Evolutionary conservation across 2,888 invertebrate species (phyloP).

Genomic region (Mylabris sibirica): DNA sequence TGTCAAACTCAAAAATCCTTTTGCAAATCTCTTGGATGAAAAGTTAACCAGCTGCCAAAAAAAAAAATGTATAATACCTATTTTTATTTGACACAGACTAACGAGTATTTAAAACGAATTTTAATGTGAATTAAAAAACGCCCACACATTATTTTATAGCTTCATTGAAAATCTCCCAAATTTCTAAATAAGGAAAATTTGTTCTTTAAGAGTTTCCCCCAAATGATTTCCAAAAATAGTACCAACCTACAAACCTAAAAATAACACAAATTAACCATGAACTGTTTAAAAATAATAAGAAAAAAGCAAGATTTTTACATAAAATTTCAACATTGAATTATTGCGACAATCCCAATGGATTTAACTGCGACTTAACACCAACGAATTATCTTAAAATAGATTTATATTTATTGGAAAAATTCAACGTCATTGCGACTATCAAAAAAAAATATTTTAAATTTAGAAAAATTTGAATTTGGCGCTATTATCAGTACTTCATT

Average conservation of each 20-base stretch:
- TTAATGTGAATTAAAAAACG: neutral
- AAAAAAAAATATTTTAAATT: too few species aligned
- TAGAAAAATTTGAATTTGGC: neutral
- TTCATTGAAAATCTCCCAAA: neutral
- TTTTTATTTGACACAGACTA: too few species aligned
- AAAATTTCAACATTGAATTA: too few species aligned
- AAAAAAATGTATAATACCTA: too few species aligned
- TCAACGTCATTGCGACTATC: neutral
- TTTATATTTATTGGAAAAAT: neutral
- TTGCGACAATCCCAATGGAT: too few species aligned
- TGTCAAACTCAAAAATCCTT: too few species aligned
- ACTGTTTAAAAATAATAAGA: neutral
- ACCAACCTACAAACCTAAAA: constrained; percentile 51
- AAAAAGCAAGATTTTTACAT: too few species aligned
- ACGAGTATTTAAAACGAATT: too few species aligned
- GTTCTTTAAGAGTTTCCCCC: constrained; percentile 29
- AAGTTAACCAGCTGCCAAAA: neutral
- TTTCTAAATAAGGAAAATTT: neutral
- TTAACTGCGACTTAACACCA: too few species aligned
- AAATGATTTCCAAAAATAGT: constrained; percentile 41
- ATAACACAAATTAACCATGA: constrained; percentile 27
- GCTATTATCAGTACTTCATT: neutral
- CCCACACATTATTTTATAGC: neutral
- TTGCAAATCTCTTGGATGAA: too few species aligned
- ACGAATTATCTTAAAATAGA: neutral